Conservation (phyloP, 2,888 invertebrate genomes). For the Scaptomyza cyrtandrae region DNA sequence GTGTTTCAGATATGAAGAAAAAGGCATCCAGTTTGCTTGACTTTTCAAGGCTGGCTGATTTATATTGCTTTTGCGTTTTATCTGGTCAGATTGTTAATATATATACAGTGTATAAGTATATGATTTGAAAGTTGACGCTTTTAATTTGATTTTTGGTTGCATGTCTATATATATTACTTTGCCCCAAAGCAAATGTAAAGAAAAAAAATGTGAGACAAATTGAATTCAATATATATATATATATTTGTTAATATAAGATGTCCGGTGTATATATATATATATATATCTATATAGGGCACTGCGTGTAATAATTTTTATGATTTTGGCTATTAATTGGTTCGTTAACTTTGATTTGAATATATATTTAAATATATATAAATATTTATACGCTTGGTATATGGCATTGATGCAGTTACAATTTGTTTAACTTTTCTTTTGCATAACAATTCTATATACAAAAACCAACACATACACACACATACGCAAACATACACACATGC, state of each 20-base stretch:
- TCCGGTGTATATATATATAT: conserved; percentile 19
- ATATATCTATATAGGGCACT: conserved; percentile 36
- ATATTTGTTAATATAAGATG: conserved; percentile 6
- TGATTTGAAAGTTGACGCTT: neutral
- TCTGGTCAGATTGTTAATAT: neutral
- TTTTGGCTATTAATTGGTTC: conserved; percentile 27
- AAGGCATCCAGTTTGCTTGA: conserved; percentile 8
- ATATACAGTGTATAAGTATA: neutral
- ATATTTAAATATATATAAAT: conserved; percentile 6
- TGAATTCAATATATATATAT: conserved; percentile 21
- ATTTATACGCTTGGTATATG: conserved; percentile 19
- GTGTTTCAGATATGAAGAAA: conserved; percentile 14
- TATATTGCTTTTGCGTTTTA: conserved; percentile 16
- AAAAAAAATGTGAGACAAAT: conserved; percentile 20
- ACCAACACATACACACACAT: neutral
- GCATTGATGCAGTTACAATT: conserved; percentile 40
- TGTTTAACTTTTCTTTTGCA: conserved; percentile 13
- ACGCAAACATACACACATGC: neutral
- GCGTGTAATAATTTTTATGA: conserved; percentile 27
- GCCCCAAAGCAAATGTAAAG: neutral
- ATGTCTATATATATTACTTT: conserved; percentile 4
- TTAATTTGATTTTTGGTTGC: conserved; percentile 6
- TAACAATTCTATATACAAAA: conserved; percentile 39
- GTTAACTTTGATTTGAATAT: conserved; percentile 3
- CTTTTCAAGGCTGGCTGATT: neutral